Conservation (phyloP, 2,888 invertebrate species). For the Furcula furcula region DNA sequence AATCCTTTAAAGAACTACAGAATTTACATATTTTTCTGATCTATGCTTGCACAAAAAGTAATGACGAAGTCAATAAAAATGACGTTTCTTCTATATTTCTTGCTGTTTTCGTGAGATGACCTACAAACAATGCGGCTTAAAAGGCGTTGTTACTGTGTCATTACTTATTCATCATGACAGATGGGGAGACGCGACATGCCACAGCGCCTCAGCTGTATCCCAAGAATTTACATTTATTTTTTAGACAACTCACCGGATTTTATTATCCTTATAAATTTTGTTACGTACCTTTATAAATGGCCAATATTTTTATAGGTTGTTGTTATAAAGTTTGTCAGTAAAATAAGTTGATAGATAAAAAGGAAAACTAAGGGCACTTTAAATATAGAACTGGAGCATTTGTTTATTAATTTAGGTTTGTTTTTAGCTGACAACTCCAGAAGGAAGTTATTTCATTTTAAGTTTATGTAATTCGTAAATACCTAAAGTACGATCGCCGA, state of each 20-base stretch:
- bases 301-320: neutral
- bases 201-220: constrained; percentile 14
- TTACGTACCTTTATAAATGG: constrained; percentile 2
- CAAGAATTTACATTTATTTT: constrained; percentile 25
- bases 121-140: constrained; percentile 8
- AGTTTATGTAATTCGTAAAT: too few relatives aligned
- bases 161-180: constrained; percentile 32
- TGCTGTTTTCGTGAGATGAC: constrained; percentile 6
- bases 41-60: too few relatives aligned
- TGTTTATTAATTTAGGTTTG: too few relatives aligned
- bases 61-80: too few relatives aligned
- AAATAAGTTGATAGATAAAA: constrained; percentile 1
- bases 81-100: too few relatives aligned
- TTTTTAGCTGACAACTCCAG: too few relatives aligned
- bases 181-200: constrained; percentile 16
- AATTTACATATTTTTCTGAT: too few relatives aligned
- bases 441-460: too few relatives aligned
- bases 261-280: constrained; percentile 30
- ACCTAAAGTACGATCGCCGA: too few relatives aligned
- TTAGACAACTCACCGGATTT: constrained; percentile 19
- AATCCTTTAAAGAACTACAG: too few relatives aligned
- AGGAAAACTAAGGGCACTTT: too few relatives aligned
- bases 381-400: too few relatives aligned
- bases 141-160: constrained; percentile 4
- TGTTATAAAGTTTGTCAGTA: constrained; percentile 6